Evolutionary conservation across 2,888 invertebrate genomes (phyloP).

Genomic region (Amphipoea oculea): DNA sequence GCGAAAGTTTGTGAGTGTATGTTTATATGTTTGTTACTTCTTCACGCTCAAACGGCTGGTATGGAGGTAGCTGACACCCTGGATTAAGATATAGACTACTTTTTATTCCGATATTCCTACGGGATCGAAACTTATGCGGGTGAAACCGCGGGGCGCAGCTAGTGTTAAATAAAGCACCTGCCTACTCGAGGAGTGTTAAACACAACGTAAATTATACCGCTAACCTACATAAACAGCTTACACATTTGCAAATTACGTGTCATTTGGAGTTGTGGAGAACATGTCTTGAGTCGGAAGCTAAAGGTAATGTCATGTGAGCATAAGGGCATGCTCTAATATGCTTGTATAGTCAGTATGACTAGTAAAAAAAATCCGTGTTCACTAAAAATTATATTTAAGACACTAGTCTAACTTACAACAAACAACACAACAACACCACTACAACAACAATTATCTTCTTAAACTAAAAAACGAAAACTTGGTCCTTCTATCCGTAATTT

Average conservation of each 20-base stretch:
- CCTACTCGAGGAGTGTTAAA: not conserved
- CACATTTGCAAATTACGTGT: constrained; percentile 20
- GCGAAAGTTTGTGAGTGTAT: too few species aligned
- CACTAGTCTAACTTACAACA: not conserved
- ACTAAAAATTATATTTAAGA: not conserved
- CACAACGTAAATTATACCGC: constrained; percentile 11
- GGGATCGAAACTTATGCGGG: too few species aligned
- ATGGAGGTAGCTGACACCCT: too few species aligned
- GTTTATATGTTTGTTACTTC: too few species aligned
- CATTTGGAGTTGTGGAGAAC: constrained; percentile 7
- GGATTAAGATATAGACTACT: too few species aligned
- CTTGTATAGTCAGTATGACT: not conserved
- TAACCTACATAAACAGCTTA: not conserved
- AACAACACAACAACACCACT: too few species aligned
- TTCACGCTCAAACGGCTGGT: too few species aligned
- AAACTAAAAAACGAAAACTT: not conserved
- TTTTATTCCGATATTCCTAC: too few species aligned
- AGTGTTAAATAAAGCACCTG: constrained; percentile 7
- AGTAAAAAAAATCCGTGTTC: not conserved
- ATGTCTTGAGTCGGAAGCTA: constrained; percentile 6
- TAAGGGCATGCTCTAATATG: not conserved
- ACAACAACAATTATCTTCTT: not conserved
- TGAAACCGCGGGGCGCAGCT: too few species aligned
- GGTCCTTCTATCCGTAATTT: not conserved
- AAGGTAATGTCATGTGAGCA: constrained; percentile 5